Evolutionary conservation across 2,888 invertebrate species (phyloP).

Genomic region (Pemphredon lugubris): DNA sequence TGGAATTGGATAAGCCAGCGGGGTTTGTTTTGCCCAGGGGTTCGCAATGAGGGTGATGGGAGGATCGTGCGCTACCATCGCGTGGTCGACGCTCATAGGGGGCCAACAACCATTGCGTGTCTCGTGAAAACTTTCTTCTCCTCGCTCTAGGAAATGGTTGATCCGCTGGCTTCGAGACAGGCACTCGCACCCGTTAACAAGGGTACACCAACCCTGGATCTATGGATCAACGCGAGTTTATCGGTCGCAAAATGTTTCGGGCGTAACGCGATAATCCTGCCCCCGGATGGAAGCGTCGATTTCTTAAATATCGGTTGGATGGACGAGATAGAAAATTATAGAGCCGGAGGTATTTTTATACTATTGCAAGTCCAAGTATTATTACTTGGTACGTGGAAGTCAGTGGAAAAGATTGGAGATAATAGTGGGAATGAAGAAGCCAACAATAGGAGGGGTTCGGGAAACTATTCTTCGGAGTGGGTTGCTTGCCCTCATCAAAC

Average conservation of each 20-base stretch:
- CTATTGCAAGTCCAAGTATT: no score
- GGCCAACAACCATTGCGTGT: slow-evolving; percentile 58
- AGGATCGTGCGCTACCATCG: slow-evolving; percentile 50
- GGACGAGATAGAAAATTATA: no score
- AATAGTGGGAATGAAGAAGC: slow-evolving; percentile 28
- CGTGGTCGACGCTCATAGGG: slow-evolving; percentile 59
- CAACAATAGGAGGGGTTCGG: slow-evolving; percentile 56
- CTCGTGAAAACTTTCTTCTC: slow-evolving; percentile 51
- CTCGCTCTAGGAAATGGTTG: slow-evolving; percentile 49
- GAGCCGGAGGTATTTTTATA: no score
- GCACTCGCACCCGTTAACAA: slow-evolving; percentile 45
- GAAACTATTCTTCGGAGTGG: slow-evolving; percentile 55
- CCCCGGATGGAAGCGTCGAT: no score
- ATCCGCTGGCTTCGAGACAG: slow-evolving; percentile 49
- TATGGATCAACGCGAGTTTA: neutral
- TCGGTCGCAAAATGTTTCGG: no score
- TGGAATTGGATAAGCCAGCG: slow-evolving; percentile 73
- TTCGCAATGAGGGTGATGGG: slow-evolving; percentile 57
- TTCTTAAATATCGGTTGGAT: no score
- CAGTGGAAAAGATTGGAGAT: no score
- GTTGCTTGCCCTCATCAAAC: slow-evolving; percentile 58
- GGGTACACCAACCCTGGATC: slow-evolving; percentile 27
- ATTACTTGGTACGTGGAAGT: no score
- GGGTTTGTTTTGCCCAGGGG: slow-evolving; percentile 70
- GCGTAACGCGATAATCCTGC: no score